Conservation (phyloP, 2,113 vertebrate genomes). For the Peromyscus californicus region DNA sequence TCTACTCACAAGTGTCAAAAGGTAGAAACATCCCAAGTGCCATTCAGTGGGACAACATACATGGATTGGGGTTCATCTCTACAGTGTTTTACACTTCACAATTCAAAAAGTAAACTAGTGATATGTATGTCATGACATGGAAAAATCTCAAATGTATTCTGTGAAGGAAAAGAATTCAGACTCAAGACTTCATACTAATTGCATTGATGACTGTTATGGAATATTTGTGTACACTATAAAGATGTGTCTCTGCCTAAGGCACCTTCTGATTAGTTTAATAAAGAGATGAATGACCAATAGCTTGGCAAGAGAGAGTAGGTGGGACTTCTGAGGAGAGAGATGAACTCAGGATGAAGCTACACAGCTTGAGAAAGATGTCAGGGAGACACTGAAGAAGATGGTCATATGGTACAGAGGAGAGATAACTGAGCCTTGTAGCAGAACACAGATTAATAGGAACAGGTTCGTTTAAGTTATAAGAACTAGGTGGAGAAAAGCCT, state of each 20-base stretch:
- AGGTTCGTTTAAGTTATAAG: neutral
- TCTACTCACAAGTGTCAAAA: neutral
- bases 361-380: neutral
- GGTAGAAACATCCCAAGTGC: neutral
- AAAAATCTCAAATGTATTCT: neutral
- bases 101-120: neutral
- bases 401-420: neutral
- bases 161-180: slow-evolving; percentile 35
- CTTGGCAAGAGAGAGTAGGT: neutral
- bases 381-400: neutral
- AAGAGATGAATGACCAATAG: neutral
- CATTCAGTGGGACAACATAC: neutral
- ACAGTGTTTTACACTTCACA: neutral
- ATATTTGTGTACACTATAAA: neutral
- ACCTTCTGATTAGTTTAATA: neutral
- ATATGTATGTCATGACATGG: neutral
- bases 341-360: neutral
- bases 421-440: neutral
- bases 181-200: neutral
- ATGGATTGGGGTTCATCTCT: neutral
- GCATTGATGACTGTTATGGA: neutral
- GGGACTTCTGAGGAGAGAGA: neutral
- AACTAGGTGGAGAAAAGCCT: neutral
- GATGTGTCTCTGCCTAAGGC: neutral
- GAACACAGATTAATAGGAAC: neutral